A percentile compares a stretch with the other conserved stretches of the same genome.
Conservation (phyloP, 1,140 invertebrate species). For the Pseudomyrmex concolor region DNA sequence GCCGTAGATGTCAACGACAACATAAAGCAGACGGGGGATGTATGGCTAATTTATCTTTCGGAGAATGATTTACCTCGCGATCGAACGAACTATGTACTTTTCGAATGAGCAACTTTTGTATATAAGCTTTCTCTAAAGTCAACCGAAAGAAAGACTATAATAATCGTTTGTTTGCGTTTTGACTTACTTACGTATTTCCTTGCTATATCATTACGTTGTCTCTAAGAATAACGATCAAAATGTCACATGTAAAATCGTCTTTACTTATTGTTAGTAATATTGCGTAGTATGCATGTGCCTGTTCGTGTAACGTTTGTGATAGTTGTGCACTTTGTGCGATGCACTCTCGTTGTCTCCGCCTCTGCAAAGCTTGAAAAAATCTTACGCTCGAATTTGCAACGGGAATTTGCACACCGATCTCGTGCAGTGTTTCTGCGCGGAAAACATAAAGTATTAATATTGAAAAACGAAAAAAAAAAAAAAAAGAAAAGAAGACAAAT, state of each 20-base stretch:
- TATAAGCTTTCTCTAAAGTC: conserved; percentile 32
- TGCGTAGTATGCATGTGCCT: conserved; percentile 52
- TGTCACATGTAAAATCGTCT: conserved; percentile 13
- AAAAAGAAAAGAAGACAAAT: not conserved
- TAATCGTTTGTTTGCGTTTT: conserved; percentile 11
- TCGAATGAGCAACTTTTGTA: conserved; percentile 1
- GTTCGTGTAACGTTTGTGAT: conserved; percentile 1
- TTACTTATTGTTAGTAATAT: not conserved
- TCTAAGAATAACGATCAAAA: not conserved
- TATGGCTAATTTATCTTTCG: not conserved
- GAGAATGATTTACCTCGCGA: not conserved
- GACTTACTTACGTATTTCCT: conserved; percentile 18
- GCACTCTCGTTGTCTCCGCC: conserved; percentile 19
- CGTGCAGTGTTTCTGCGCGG: not conserved
- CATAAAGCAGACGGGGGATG: not conserved
- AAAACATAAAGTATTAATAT: not conserved
- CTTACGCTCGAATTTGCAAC: conserved; percentile 4
- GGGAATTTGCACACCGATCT: conserved; percentile 30
- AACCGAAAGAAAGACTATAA: not conserved
- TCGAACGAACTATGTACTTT: conserved; percentile 4
- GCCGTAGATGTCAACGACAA: not conserved
- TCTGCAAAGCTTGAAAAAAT: conserved; percentile 6
- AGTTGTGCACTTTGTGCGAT: not conserved
- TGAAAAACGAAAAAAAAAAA: not conserved
- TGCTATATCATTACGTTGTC: not conserved